phyloP scores from a whole-genome alignment of 64 coral and sea anemone species.

The Porites australiensis region DNA sequence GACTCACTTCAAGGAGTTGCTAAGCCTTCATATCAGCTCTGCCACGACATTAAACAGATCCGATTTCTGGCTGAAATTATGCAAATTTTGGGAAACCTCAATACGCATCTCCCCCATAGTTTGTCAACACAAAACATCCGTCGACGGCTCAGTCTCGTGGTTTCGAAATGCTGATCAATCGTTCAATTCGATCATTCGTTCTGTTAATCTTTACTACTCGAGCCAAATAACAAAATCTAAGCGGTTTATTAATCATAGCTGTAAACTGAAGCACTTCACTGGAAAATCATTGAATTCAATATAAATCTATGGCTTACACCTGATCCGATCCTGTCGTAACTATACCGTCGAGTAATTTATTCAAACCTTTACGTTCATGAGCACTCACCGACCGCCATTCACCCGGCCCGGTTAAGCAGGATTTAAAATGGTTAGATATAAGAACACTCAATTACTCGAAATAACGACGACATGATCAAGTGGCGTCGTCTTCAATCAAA shows the following conservation, averaged over 20 bases:
- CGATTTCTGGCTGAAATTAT: constrained; percentile 85
- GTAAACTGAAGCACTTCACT: constrained; percentile 34
- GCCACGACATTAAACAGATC: constrained; percentile 74
- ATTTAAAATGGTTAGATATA: constrained; percentile 34
- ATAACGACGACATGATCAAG: constrained; percentile 12
- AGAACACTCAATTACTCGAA: constrained; percentile 29
- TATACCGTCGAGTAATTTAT: constrained; percentile 54
- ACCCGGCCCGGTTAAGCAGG: constrained; percentile 20
- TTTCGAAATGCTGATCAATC: constrained; percentile 64
- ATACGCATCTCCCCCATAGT: constrained; percentile 74
- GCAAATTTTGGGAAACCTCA: constrained; percentile 82
- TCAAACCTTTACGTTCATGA: constrained; percentile 32
- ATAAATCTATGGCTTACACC: constrained; percentile 34
- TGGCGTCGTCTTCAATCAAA: not conserved
- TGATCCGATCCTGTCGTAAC: constrained; percentile 50
- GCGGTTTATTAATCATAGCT: constrained; percentile 29
- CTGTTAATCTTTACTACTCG: constrained; percentile 45
- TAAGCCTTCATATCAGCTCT: constrained; percentile 33
- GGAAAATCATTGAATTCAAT: constrained; percentile 18
- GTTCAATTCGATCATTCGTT: constrained; percentile 21
- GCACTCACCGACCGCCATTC: constrained; percentile 37
- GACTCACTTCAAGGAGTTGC: not conserved
- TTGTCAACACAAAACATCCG: constrained; percentile 73
- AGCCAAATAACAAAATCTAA: not conserved
- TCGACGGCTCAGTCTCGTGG: constrained; percentile 54